Evolutionary conservation across 2,113 vertebrate species (phyloP).

Genomic region (Malurus cyaneus): DNA sequence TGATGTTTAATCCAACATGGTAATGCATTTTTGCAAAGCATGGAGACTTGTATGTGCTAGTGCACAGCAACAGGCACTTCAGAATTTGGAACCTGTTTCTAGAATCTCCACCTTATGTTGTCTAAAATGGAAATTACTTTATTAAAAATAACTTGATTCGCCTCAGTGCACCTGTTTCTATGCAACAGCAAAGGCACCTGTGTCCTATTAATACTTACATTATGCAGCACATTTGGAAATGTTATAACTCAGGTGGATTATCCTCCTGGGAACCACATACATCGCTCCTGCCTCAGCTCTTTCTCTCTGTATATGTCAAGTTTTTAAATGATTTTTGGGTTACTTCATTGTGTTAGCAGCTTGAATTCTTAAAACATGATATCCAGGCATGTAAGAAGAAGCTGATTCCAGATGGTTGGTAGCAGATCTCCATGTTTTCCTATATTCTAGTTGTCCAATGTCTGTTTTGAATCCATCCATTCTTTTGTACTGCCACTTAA

Average conservation of each 20-base stretch:
- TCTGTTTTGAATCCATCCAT: neutral
- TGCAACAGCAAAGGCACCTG: conserved; percentile 35
- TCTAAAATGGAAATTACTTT: conserved; percentile 40
- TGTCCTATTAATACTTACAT: conserved; percentile 57
- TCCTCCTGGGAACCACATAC: neutral
- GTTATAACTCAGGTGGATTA: conserved; percentile 33
- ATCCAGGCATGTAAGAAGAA: neutral
- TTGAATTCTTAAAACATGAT: neutral
- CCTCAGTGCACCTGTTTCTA: conserved; percentile 21
- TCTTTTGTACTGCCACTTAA: neutral
- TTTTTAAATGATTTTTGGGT: conserved; percentile 26
- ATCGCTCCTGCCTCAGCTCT: neutral
- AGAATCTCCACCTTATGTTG: neutral
- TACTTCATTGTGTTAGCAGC: neutral
- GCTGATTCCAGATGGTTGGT: neutral
- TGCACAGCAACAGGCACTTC: neutral
- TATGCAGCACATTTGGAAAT: conserved; percentile 43
- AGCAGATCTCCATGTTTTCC: neutral
- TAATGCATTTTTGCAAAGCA: neutral
- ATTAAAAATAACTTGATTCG: conserved; percentile 35
- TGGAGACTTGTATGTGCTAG: neutral
- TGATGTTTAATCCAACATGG: neutral
- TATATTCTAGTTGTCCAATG: neutral
- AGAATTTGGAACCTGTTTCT: neutral
- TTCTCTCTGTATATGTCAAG: conserved; percentile 11